Evolutionary conservation across 2,113 vertebrate genomes (phyloP).

Genomic region (Uria aalge): DNA sequence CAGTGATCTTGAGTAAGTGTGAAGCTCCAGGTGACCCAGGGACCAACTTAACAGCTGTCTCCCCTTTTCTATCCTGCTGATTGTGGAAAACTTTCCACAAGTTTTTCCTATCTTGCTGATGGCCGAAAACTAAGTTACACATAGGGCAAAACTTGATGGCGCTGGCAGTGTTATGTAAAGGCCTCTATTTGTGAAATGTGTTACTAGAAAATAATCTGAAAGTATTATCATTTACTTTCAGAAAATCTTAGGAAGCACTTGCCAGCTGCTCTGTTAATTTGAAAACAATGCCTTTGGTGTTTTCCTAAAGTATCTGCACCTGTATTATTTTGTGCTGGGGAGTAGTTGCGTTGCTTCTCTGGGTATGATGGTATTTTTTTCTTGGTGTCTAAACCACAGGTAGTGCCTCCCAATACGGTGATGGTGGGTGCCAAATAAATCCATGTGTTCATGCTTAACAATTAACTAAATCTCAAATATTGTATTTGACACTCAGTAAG

Average conservation of each 20-base stretch:
- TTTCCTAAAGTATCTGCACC: background rate
- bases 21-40: background rate
- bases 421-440: background rate
- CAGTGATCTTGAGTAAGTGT: background rate
- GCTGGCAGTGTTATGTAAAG: background rate
- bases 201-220: background rate
- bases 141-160: background rate
- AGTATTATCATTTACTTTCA: background rate
- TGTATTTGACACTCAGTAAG: background rate
- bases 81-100: background rate
- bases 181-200: background rate
- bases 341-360: background rate
- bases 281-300: background rate
- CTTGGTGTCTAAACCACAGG: background rate
- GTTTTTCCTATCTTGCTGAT: background rate
- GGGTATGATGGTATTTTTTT: background rate
- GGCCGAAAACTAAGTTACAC: background rate
- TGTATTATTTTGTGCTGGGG: background rate
- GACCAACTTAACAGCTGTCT: background rate
- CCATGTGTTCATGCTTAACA: accelerated
- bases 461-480: background rate
- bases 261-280: background rate
- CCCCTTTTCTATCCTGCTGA: background rate
- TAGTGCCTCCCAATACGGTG: background rate
- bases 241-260: background rate